Evolutionary conservation across 2,797 vertebrate species (phyloP).

Genomic region (Pseudopleuronectes americanus): DNA sequence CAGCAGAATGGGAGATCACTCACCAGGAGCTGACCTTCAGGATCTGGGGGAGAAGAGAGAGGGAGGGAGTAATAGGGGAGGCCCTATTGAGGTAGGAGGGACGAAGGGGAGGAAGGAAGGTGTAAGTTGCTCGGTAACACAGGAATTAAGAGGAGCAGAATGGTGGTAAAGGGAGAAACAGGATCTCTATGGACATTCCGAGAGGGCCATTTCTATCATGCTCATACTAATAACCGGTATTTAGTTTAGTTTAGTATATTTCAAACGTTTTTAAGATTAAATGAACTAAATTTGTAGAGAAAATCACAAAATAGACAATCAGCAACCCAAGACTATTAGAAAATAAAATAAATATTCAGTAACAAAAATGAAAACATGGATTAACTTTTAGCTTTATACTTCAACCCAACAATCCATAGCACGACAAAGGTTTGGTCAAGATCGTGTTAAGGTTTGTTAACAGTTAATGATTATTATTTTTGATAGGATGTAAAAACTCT

Average conservation of each 20-base stretch:
- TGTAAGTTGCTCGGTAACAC: background rate
- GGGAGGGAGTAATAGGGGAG: background rate
- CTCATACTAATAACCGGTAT: background rate
- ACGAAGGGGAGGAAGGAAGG: background rate
- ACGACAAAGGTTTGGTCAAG: background rate
- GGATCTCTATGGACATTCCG: background rate
- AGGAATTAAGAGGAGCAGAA: too few species aligned
- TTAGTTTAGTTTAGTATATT: too few species aligned
- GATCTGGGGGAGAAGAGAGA: slow-evolving; percentile 13
- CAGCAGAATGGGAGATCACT: slow-evolving; percentile 79
- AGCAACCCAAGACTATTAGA: too few species aligned
- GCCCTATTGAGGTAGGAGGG: background rate
- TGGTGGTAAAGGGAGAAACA: background rate
- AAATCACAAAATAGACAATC: too few species aligned
- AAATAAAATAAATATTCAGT: too few species aligned
- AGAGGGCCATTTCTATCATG: background rate
- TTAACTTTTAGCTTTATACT: too few species aligned
- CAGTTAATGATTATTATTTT: too few species aligned
- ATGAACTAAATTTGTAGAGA: too few species aligned
- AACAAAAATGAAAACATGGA: too few species aligned
- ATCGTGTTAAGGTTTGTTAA: background rate
- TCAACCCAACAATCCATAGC: too few species aligned
- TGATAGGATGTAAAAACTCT: background rate
- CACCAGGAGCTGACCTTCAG: slow-evolving; percentile 77
- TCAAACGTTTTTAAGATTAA: too few species aligned